Base-by-base conservation (phyloP, 92 coral and sea anemone genomes). In the Phenganax subtilis region DNA sequence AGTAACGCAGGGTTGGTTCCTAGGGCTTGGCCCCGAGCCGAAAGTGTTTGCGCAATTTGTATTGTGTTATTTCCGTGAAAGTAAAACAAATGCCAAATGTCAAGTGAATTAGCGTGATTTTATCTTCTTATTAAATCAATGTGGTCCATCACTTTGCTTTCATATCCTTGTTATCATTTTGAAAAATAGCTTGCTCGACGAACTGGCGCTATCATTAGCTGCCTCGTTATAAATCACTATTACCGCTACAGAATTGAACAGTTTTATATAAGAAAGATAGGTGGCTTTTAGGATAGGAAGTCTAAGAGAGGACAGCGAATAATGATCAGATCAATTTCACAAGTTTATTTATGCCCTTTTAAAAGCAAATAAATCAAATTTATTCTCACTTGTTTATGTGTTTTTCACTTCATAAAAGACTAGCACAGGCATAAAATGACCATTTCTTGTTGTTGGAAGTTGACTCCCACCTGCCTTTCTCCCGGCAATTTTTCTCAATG, bases 151-250 rank as follows among this genome's bases (percentile, higher is more conserved):
- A 55, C 53, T 62, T 6, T 12, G 72, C 83, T 79, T 79, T 79
- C 83, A 63, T 79, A 63, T 69, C 83, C 83, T 79, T 63, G 67
- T 63, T 79, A 79, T 79, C 83, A 54, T 47, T 79, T 79, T 79
- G 83, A 79, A 79, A 79, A 79, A 79, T 65, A 65, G 61, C 83
- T 0, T n/a, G 10, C 53, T 68, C 73, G 73, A 68, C 73, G 44
- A 68, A 27, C 73, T 68, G 73, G 73, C 73, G 73, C 73, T 68
- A 30, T 68, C 73, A 68, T 68, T 68, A 68, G 54, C 54, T 68
- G 25, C 67, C 15, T 61, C 28, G 25, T 61, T 7, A 61, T 15
- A 7, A 28, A 1, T 61, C 0, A 61, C 6, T 25, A 28, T 61
- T 61, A 12, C 67, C 47, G 47, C 47, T 37, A 5, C 47, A 37